Evolutionary conservation across 2,113 vertebrate species (phyloP).

Genomic region (Peucedramus taeniatus): DNA sequence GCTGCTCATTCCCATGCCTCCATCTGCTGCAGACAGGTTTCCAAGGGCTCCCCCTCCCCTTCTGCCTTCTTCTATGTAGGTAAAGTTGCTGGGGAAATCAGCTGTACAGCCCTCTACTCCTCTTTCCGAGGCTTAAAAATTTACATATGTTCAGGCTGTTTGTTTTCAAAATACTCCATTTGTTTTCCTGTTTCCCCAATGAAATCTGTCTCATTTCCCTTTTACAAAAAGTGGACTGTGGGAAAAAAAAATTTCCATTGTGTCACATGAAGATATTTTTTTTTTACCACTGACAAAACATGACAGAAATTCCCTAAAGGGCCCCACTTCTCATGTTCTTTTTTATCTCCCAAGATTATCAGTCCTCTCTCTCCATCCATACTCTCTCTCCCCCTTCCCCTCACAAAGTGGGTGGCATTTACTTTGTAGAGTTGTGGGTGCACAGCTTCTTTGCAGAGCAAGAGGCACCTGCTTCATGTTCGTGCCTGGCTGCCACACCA

Average conservation of each 20-base stretch:
- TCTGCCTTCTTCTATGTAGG: background rate
- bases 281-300: background rate
- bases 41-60: background rate
- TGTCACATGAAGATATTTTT: background rate
- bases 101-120: background rate
- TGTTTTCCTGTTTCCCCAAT: background rate
- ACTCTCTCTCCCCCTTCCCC: background rate
- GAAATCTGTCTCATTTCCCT: background rate
- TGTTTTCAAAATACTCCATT: background rate
- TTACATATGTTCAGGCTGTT: background rate
- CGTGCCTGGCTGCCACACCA: background rate
- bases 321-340: background rate
- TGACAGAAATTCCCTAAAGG: background rate
- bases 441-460: background rate
- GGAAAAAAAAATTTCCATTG: background rate
- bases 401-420: background rate
- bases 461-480: background rate
- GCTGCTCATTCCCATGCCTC: slow-evolving; percentile 47
- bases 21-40: slow-evolving; percentile 34
- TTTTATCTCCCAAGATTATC: background rate
- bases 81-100: background rate
- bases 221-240: background rate
- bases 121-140: background rate
- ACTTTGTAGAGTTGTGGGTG: background rate
- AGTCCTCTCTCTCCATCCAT: background rate